These are phyloP conservation scores for Micropterix aruncella DNA, from an alignment of 2,888 invertebrate species.

Conservation along the genomic window DNA sequence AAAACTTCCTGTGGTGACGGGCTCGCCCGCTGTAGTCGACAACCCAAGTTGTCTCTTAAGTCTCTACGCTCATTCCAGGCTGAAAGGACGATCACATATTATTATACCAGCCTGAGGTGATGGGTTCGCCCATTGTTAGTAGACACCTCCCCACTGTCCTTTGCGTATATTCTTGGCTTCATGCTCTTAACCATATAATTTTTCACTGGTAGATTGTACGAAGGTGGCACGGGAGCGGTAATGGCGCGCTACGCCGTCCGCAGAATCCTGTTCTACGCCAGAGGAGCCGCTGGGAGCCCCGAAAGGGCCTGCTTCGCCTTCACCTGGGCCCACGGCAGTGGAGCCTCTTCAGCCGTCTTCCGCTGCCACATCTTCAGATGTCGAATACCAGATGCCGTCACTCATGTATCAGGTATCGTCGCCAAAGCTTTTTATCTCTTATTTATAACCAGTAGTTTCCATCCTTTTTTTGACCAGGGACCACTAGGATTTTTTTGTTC, in stretches of 20 bases:
- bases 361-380: constrained; percentile 97
- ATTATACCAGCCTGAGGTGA: no score
- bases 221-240: constrained; percentile 66
- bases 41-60: no score
- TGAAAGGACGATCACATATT: no score
- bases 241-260: constrained; percentile 85
- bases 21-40: no score
- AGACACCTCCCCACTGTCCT: no score
- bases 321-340: constrained; percentile 91
- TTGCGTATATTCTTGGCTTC: neutral
- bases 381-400: constrained; percentile 86
- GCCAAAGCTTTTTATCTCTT: no score
- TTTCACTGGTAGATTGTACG: constrained; percentile 50
- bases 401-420: constrained; percentile 58
- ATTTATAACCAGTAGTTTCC: no score
- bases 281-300: constrained; percentile 67
- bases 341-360: constrained; percentile 76
- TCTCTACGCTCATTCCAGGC: no score
- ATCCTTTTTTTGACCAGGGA: no score
- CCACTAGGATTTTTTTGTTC: no score
- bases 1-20: no score
- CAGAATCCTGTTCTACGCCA: constrained; percentile 87
- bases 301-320: constrained; percentile 96
- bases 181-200: constrained; percentile 2
- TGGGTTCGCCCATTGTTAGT: no score